Evolutionary conservation across 2,888 invertebrate genomes (phyloP).

Genomic region (Notodonta ziczac): DNA sequence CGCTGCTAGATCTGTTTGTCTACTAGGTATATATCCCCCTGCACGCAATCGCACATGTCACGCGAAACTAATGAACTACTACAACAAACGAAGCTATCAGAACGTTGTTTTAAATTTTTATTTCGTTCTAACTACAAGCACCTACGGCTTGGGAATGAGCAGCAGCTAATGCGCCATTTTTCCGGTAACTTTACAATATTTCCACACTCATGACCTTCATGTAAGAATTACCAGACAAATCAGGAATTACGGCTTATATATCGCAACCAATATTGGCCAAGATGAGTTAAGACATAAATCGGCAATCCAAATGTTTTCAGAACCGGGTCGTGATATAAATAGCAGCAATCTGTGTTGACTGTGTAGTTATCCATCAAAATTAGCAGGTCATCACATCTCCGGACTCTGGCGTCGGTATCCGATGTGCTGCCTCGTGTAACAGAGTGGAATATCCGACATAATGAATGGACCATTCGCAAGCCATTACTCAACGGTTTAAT

Average conservation of each 20-base stretch:
- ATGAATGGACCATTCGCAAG: neutral
- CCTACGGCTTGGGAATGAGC: too few species aligned
- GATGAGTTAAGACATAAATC: neutral
- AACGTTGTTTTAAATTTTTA: too few species aligned
- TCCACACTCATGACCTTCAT: too few species aligned
- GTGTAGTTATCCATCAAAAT: neutral
- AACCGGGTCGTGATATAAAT: neutral
- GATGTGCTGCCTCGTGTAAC: neutral
- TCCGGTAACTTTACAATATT: too few species aligned
- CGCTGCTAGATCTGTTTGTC: too few species aligned
- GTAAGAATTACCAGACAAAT: too few species aligned
- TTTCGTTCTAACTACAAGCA: too few species aligned
- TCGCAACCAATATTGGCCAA: neutral
- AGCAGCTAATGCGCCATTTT: too few species aligned
- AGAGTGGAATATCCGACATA: neutral
- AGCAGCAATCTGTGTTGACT: neutral
- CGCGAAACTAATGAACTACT: too few species aligned
- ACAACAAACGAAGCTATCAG: too few species aligned
- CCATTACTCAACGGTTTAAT: neutral
- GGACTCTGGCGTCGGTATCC: neutral
- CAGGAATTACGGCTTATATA: neutral
- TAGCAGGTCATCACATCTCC: slow-evolving; percentile 1
- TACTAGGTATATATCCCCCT: too few species aligned
- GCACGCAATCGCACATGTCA: too few species aligned
- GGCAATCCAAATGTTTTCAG: neutral